Evolutionary conservation across 2,797 vertebrate genomes (phyloP).

Genomic region (Jordanella pulchra): DNA sequence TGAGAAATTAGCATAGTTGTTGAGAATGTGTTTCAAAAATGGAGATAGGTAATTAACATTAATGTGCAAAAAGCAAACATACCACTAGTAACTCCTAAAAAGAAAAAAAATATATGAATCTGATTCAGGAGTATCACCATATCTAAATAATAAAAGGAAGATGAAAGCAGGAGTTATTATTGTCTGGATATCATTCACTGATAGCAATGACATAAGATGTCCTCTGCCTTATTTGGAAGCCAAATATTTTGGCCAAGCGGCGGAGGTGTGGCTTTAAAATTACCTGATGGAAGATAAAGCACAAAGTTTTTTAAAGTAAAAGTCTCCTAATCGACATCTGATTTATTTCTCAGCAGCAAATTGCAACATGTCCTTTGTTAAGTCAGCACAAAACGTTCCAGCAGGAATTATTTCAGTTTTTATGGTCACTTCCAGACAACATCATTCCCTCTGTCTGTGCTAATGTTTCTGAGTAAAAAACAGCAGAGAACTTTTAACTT

Average conservation of each 20-base stretch:
- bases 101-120: slow-evolving; percentile 7
- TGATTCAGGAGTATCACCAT: slow-evolving; percentile 10
- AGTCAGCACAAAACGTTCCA: slow-evolving; percentile 32
- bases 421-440: slow-evolving; percentile 41
- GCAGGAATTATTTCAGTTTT: slow-evolving; percentile 36
- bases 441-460: slow-evolving; percentile 3
- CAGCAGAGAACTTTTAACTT: slow-evolving; percentile 32
- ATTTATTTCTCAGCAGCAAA: neutral
- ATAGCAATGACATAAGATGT: slow-evolving; percentile 51
- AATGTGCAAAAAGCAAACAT: slow-evolving; percentile 21
- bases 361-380: neutral
- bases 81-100: slow-evolving; percentile 1
- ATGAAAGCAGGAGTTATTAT: slow-evolving; percentile 43
- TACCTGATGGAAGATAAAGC: slow-evolving; percentile 28
- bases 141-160: slow-evolving; percentile 7
- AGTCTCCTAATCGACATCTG: slow-evolving; percentile 3
- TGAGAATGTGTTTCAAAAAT: slow-evolving; percentile 2
- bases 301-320: slow-evolving; percentile 7
- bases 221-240: slow-evolving; percentile 64
- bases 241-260: slow-evolving; percentile 68
- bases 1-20: slow-evolving; percentile 30
- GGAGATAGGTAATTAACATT: neutral
- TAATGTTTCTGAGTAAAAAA: slow-evolving; percentile 10
- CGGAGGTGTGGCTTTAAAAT: slow-evolving; percentile 17
- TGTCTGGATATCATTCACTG: slow-evolving; percentile 43